Evolutionary conservation across 2,113 vertebrate genomes (phyloP), one percentile per base, ranked within the genome.

Genomic region (Paraplagusia blochii): DNA sequence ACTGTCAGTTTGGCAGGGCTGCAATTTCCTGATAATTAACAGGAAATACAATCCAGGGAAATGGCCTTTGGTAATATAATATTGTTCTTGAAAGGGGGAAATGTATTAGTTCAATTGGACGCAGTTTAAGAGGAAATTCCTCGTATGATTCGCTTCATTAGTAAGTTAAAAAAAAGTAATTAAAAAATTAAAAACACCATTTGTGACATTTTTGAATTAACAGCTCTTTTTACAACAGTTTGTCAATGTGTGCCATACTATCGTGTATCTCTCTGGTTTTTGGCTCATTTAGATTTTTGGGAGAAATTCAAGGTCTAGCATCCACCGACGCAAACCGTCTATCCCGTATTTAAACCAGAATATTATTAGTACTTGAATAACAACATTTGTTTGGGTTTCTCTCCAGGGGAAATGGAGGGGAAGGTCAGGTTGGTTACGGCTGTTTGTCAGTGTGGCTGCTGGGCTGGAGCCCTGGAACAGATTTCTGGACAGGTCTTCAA

Each of bases 301-400:
- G 2, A 44, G 48, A 17, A 11, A 18, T 13, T 34, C 33, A 63
- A 33, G n/a, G 16, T 34, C 38, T 6, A 29, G 22, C 22, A 29
- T 29, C n/a, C 15, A 39, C 16, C 42, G 59, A 73, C 8, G 4
- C 47, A 69, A 71, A 63, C 36, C 39, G 36, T 52, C 49, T 10
- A 52, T 46, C 51, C 33, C 61, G 18, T n/a, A 46, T 64, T 77
- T 75, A 65, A 33, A 68, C 49, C 69, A 68, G 53, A 74, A 64
- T 76, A 67, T 83, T 76, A 77, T 69, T 74, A 74, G 76, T 16
- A 36, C 46, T 43, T 58, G 58, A 80, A 82, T 72, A 72, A 79
- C 71, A 87, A 73, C 62, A 63, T 88, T 83, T 82, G 69, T 56
- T 67, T 72, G 55, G 74, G 58, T 58, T 72, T 56, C 29, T 74